Evolutionary conservation across 2,797 vertebrate genomes (phyloP).

Genomic region (Cirrhinus mrigala): DNA sequence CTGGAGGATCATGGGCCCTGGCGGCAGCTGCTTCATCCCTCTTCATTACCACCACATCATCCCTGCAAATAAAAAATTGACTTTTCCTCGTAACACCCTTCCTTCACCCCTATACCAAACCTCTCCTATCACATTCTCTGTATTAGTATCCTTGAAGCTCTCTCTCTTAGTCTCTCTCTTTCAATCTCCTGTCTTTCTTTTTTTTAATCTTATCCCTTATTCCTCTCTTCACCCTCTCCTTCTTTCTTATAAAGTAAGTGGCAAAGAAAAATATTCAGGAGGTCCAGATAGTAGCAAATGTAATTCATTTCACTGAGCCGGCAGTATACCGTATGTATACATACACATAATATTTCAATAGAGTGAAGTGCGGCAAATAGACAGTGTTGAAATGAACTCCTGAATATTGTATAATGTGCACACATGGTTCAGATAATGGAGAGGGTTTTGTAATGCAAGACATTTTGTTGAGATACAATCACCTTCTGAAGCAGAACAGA

Average conservation of each 20-base stretch:
- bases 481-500: background rate
- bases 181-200: constrained; percentile 42
- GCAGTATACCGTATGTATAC: constrained; percentile 38
- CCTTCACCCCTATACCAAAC: constrained; percentile 32
- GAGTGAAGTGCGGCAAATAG: constrained; percentile 24
- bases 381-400: constrained; percentile 36
- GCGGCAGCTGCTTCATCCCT: constrained; percentile 63
- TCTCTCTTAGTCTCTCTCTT: constrained; percentile 22
- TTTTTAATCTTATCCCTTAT: constrained; percentile 34
- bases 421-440: constrained; percentile 6
- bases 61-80: constrained; percentile 59
- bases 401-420: constrained; percentile 48
- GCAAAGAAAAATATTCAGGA: constrained; percentile 59
- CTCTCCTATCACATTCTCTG: constrained; percentile 40
- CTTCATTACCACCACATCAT: constrained; percentile 64
- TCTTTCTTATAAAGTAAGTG: constrained; percentile 57
- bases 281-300: constrained; percentile 49
- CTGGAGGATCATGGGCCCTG: constrained; percentile 47
- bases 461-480: background rate
- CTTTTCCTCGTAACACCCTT: constrained; percentile 43
- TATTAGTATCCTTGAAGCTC: constrained; percentile 48
- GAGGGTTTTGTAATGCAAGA: background rate
- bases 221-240: constrained; percentile 56
- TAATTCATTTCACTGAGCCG: constrained; percentile 46
- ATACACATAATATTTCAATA: constrained; percentile 32